Evolutionary conservation across 2,113 vertebrate species (phyloP).

Genomic region (Pteronura brasiliensis): DNA sequence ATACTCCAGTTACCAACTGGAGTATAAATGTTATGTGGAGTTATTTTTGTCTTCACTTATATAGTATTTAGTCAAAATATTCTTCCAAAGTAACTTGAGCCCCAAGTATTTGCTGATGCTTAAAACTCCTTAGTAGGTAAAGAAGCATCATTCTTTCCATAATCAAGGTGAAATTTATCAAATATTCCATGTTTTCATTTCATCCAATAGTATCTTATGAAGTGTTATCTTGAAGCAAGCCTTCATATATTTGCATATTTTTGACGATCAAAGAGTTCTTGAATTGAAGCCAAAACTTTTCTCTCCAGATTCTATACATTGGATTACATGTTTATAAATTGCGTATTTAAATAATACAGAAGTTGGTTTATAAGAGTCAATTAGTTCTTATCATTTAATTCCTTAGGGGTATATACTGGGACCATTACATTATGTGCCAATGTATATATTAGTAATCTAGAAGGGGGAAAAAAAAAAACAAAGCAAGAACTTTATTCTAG

Average conservation of each 20-base stretch:
- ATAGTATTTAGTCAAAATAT: not conserved
- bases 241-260: not conserved
- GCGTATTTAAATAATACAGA: not conserved
- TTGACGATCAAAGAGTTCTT: not conserved
- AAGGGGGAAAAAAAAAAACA: not conserved
- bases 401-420: not conserved
- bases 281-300: not conserved
- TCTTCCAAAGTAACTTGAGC: not conserved
- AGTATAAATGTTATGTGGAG: not conserved
- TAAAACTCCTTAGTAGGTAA: not conserved
- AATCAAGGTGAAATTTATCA: not conserved
- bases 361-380: not conserved
- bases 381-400: not conserved
- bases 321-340: not conserved
- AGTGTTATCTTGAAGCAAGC: not conserved
- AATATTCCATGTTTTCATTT: not conserved
- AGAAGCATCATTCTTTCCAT: not conserved
- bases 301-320: not conserved
- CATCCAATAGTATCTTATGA: not conserved
- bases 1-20: not conserved
- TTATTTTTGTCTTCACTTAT: not conserved
- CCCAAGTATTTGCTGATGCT: not conserved
- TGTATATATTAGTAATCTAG: not conserved
- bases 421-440: not conserved
- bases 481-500: not conserved